Evolutionary conservation across 2,113 vertebrate genomes (phyloP).

Genomic region (Brachyhypopomus occidentalis): DNA sequence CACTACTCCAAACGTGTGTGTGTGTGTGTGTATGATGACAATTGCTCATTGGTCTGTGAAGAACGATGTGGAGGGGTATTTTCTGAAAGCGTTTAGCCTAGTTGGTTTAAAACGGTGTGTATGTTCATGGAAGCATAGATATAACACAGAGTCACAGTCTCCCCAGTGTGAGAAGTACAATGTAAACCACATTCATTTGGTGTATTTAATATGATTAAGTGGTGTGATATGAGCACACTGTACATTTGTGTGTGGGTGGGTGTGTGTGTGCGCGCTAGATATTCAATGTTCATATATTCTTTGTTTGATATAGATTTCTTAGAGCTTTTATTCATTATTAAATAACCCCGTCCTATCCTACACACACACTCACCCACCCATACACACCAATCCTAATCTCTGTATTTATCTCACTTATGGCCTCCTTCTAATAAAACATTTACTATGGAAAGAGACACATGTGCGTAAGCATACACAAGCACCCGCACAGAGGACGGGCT

Average conservation of each 20-base stretch:
- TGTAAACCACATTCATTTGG: too few species aligned
- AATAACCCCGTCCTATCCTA: background rate
- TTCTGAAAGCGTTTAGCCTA: background rate
- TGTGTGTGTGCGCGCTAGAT: too few species aligned
- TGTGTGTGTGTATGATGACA: background rate
- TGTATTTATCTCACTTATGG: slow-evolving; percentile 16
- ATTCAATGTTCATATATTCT: too few species aligned
- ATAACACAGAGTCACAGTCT: background rate
- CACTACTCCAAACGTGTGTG: background rate
- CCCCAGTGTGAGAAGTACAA: background rate
- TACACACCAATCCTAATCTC: slow-evolving; percentile 12
- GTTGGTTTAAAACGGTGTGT: slow-evolving; percentile 10
- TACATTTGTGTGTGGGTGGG: too few species aligned
- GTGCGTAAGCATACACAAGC: slow-evolving; percentile 2
- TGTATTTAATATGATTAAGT: too few species aligned
- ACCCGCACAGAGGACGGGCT: background rate
- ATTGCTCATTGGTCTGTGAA: background rate
- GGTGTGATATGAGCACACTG: too few species aligned
- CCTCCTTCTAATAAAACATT: slow-evolving; percentile 50
- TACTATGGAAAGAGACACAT: slow-evolving; percentile 51
- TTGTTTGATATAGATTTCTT: background rate
- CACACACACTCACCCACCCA: background rate
- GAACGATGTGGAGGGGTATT: background rate
- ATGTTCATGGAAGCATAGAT: background rate
- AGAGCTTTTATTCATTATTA: background rate